Base-by-base conservation (phyloP, 2,888 invertebrate genomes). In the Erebia palarica region DNA sequence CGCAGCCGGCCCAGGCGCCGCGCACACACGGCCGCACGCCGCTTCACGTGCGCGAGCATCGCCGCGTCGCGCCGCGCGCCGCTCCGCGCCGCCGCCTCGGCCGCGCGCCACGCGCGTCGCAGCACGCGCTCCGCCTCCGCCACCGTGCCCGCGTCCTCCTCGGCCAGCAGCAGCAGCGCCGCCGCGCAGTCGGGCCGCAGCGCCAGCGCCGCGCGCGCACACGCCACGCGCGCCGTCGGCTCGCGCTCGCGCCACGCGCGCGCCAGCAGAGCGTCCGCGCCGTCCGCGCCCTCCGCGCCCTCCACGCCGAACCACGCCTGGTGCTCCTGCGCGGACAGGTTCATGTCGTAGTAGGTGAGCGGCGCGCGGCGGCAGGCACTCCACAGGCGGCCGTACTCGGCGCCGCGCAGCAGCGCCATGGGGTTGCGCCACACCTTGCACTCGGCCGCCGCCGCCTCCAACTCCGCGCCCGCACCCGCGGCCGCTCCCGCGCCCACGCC, bases 341-440 rank as follows among this genome's bases (percentile, higher is more conserved):
- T 99, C 99, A 99, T 99, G 85, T 99, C 99, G 88, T 99, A 99
- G 90, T 98, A 99, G 0, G 99, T 99, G 59, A 99, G 94, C 0
- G 99, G 99, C 79, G 99, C 98, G 83, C 98, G 97, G 78, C 96
- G 96, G 1, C 97, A 97, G 0, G 96, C 96, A 95, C 96, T 96
- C 87, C 97, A 97, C 87, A 98, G 98, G n/a, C 99, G 94, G 79
- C 97, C 97, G 91, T 99, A 99, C 87, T 99, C 99, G 0, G 99
- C 97, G 8, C 99, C 99, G 64, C 99, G 96, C 87, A 99, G 97
- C 73, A 99, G 92, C 90, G 98, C 98, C 84, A 98, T 94, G 0
- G 99, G 99, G 94, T 99, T 99, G 69, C 99, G 95, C 98, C 99
- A 99, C 55, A 92, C 98, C 97, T 86, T 96, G 96, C 68, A 97